phyloP scores from a whole-genome alignment of 2,113 vertebrate genomes.

The Tyto alba region DNA sequence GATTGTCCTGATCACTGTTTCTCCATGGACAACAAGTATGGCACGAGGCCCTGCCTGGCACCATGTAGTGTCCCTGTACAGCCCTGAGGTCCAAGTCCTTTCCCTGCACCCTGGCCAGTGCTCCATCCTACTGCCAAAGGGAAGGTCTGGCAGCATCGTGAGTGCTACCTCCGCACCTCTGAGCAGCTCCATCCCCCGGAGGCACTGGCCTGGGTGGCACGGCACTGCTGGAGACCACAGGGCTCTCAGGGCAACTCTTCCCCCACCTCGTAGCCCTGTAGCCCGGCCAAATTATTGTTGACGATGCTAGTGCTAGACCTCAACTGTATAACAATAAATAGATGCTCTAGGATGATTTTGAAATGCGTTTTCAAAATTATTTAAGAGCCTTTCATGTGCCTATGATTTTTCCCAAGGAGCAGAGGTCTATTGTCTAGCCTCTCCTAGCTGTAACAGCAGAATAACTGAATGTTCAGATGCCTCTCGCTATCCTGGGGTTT shows the following conservation, averaged over 20 bases:
- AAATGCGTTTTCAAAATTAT: not conserved
- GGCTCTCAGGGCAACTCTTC: not conserved
- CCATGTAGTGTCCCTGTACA: not conserved
- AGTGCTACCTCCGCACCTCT: not conserved
- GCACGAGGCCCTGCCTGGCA: not conserved
- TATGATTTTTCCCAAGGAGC: not conserved
- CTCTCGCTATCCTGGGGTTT: not conserved
- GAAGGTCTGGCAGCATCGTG: accelerated
- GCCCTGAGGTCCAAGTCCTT: not conserved
- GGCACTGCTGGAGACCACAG: not conserved
- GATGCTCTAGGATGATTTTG: not conserved
- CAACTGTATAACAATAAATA: not conserved
- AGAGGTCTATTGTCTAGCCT: not conserved
- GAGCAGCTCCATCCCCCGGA: not conserved
- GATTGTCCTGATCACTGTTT: not conserved
- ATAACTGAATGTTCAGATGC: not conserved
- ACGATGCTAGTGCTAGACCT: not conserved
- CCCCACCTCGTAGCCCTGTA: not conserved
- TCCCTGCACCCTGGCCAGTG: not conserved
- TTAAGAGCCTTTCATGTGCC: not conserved
- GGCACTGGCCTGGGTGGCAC: not conserved
- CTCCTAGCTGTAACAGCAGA: not conserved
- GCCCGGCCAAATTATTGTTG: not conserved
- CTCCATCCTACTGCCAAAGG: not conserved
- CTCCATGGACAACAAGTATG: not conserved